Conservation (phyloP, 2,888 invertebrate species). For the Pilophorus perplexus region DNA sequence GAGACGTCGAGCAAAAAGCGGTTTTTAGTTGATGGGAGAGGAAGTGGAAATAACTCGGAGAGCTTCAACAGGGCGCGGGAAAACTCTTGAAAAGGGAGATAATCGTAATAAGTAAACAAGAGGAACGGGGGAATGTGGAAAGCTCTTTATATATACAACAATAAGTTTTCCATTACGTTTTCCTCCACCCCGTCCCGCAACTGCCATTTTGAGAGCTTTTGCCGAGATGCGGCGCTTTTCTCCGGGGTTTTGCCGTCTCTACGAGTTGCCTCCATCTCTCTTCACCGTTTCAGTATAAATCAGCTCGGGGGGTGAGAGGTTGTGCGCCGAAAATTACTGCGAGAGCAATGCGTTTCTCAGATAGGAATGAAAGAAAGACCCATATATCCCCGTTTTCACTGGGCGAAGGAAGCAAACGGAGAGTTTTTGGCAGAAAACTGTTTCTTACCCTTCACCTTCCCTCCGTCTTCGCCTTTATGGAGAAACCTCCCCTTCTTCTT, state of each 20-base stretch:
- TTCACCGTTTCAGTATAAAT: constrained; percentile 43
- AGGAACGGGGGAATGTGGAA: constrained; percentile 26
- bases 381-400: constrained; percentile 42
- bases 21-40: constrained; percentile 6
- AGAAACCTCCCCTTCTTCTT: constrained; percentile 20
- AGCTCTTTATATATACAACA: constrained; percentile 41
- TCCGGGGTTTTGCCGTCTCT: constrained; percentile 23
- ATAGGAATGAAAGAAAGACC: constrained; percentile 46
- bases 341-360: constrained; percentile 43
- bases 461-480: constrained; percentile 25
- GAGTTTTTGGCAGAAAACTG: constrained; percentile 48
- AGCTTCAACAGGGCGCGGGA: constrained; percentile 6
- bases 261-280: constrained; percentile 15
- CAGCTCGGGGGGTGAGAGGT: constrained; percentile 27
- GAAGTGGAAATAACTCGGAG: constrained; percentile 13
- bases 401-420: constrained; percentile 50
- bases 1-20: not conserved
- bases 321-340: constrained; percentile 42
- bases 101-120: constrained; percentile 38
- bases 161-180: constrained; percentile 45
- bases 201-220: constrained; percentile 7
- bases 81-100: constrained; percentile 33
- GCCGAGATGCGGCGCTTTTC: constrained; percentile 26
- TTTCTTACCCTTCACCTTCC: constrained; percentile 1
- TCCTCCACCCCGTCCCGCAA: not conserved